Base-by-base conservation (phyloP, 2,113 vertebrate species). In the Lepisosteus oculatus region DNA sequence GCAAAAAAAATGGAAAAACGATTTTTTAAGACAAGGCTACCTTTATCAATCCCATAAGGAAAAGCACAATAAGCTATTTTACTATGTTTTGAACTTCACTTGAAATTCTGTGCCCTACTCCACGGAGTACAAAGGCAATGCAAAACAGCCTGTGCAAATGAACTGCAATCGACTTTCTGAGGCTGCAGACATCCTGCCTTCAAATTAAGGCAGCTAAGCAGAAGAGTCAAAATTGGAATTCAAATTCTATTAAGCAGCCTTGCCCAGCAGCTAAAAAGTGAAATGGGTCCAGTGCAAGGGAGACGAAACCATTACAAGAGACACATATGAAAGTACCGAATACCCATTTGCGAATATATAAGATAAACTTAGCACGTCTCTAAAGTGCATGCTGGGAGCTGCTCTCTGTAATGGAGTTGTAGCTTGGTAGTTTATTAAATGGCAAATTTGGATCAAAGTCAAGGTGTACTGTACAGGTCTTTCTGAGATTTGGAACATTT, bases 291-390 rank as follows among this genome's bases (percentile, higher is more conserved):
- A 77, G 79, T 80, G 84, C 84, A 84, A 69, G 74, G 79, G 79
- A 80, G 80, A 77, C 79, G 81, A 88, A 76, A 84, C 76, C 75
- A 83, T 92, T 85, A 86, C 85, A 80, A 80, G 75, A 85, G 74
- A 83, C 81, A 86, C 85, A 85, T 85, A 85, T 88, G 81, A 89
- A 85, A 86, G 78, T 76, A 63, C 76, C 68, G 76, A 82, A 84
- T 79, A 88, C 85, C 78, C 85, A 87, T 87, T 87, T 87, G 81
- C 80, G 80, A 82, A 82, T 29, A 29, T 29, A 29, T 29, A 29
- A 88, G 85, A 89, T 89, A 90, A 87, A 88, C 85, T 85, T 83
- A 85, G 82, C 80, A 87, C 79, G 81, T 90, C 84, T 87, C 83
- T 5, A 59, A 9, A 67, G 56, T 47, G 79, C 85, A 78, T 77